Evolutionary conservation across 2,888 invertebrate species (phyloP).

Genomic region (Dicroscelio sp.): DNA sequence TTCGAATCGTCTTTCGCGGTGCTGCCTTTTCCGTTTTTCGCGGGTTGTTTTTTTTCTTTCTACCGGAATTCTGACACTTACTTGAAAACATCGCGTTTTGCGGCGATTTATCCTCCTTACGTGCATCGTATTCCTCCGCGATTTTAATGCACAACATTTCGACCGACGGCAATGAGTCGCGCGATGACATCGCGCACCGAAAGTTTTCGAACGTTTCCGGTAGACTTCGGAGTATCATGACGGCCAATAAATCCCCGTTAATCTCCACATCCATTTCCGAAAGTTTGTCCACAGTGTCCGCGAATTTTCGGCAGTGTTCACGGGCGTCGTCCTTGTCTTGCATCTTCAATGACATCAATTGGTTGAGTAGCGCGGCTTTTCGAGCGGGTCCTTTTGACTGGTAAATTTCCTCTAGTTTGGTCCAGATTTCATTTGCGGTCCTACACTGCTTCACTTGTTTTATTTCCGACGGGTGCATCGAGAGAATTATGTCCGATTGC

Average conservation of each 20-base stretch:
- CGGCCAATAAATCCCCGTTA: not conserved
- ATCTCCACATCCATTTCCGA: not conserved
- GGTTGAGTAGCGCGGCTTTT: conserved; percentile 52
- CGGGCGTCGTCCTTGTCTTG: not conserved
- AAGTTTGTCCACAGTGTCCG: not conserved
- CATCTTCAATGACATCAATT: not conserved
- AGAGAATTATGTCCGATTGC: conserved; percentile 36
- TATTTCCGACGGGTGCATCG: conserved; percentile 32
- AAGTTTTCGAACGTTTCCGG: not conserved
- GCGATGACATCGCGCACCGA: not conserved
- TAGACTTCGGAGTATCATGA: not conserved
- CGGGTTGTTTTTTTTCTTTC: not conserved
- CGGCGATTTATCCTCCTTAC: not conserved
- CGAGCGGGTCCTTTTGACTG: not conserved
- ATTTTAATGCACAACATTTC: not conserved
- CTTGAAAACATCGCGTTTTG: not conserved
- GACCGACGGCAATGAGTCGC: not conserved
- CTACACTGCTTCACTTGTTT: conserved; percentile 35
- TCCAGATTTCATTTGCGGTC: conserved; percentile 37
- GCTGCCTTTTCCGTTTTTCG: not conserved
- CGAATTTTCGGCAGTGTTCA: not conserved
- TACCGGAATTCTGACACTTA: no score
- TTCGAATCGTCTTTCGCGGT: not conserved
- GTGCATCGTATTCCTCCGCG: not conserved
- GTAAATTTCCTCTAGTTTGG: conserved; percentile 27